Base-by-base conservation (phyloP, 2,113 vertebrate species). In the Nyctibius bracteatus region DNA sequence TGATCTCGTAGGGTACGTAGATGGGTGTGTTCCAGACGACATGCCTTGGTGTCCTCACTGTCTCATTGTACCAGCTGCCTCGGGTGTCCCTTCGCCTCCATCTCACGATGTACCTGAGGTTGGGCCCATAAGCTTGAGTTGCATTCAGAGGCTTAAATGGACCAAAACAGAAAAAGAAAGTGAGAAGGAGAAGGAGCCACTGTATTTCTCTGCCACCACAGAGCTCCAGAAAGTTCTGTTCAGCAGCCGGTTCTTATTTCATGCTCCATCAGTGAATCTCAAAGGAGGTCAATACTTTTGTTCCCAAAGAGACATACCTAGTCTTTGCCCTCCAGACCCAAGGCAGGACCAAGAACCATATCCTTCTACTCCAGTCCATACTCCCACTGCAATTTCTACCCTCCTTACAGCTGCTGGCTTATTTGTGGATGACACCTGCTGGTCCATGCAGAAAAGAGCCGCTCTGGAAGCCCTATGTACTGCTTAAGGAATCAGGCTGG, bases 1-100 rank as follows among this genome's bases (percentile, higher is more conserved):
- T 99, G 97, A 99, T 99, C 97, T 99, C 99, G 12, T 99, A 99
- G 92, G 99, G 98, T 9, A 98, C 98, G 14, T 99, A 99, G 91
- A 99, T 98, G 7, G 99, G 98, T 0, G 99, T 99, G 96, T 98
- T 97, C 37, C 97, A 97, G 47, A 99, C 97, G 2, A 99, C 96
- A 4, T 99, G 98, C 91, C 98, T 98, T 2, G 98, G 81, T 1
- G 57, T 62, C 58, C 92, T 96, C 10, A 99, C 99, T 0, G 99
- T 99, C 91, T 98, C 95, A 0, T 99, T 99, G 92, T 89, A 96
- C 99, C 99, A 99, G 9, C 98, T 97, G 22, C 99, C 98, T 2
- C 97, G 98, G 0, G 97, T 93, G 13, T 99, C 99, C 72, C 98
- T 98, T 55, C 97, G 97, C 66, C 98, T 98, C 99, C 99, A 99